These are phyloP conservation scores for Spilarctia lutea DNA, from an alignment of 2,888 invertebrate genomes.

Conservation along the genomic window DNA sequence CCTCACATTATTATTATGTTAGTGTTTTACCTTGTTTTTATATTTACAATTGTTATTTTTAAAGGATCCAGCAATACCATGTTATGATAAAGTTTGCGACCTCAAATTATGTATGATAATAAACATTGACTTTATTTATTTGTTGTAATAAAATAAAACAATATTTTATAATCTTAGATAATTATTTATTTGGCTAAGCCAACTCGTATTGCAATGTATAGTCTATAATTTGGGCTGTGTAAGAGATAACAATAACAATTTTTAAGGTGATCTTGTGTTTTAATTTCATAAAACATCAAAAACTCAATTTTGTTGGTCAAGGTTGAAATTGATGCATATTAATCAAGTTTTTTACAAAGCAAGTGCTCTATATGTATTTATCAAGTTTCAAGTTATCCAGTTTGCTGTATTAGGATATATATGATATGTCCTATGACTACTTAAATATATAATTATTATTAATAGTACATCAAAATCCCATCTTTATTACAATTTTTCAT, in stretches of 20 bases:
- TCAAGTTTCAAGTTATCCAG: slow-evolving; percentile 9
- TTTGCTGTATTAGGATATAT: slow-evolving; percentile 20
- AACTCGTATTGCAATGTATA: slow-evolving; percentile 39
- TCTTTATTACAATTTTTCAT: slow-evolving; percentile 2
- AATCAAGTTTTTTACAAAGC: slow-evolving; percentile 15
- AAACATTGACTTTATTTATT: not conserved
- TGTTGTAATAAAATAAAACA: slow-evolving; percentile 32
- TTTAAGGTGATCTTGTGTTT: slow-evolving; percentile 54
- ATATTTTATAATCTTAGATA: slow-evolving; percentile 38
- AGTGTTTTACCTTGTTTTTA: slow-evolving; percentile 1
- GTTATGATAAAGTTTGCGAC: not conserved
- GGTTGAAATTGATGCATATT: slow-evolving; percentile 15
- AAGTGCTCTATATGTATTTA: slow-evolving; percentile 10
- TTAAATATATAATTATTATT: slow-evolving; percentile 1
- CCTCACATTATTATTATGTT: slow-evolving; percentile 17
- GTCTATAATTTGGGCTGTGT: slow-evolving; percentile 56
- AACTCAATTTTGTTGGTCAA: slow-evolving; percentile 11
- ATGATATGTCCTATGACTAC: slow-evolving; percentile 13
- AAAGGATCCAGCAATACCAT: not conserved
- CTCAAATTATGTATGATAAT: not conserved
- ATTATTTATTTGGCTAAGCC: slow-evolving; percentile 61
- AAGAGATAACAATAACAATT: slow-evolving; percentile 42
- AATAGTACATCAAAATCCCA: slow-evolving; percentile 11
- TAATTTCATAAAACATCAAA: slow-evolving; percentile 16
- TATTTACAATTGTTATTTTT: slow-evolving; percentile 10